phyloP scores from a whole-genome alignment of 2,113 vertebrate species.

The Hipposideros armiger region DNA sequence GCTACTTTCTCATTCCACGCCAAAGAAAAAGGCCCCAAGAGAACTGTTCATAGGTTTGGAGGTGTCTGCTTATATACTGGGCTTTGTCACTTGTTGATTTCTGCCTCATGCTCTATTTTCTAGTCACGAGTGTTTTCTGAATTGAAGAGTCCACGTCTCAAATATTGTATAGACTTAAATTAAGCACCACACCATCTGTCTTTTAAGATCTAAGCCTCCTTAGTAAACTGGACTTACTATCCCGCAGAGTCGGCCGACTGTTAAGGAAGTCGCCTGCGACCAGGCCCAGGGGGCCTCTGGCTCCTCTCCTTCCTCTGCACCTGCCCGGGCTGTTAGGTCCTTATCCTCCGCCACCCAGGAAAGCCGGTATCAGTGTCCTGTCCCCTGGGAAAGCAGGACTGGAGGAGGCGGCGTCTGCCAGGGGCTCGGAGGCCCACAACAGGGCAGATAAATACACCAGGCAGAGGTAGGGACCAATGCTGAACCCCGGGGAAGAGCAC shows the following conservation, averaged over 20 bases:
- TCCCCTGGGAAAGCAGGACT: no score
- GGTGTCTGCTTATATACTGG: background rate
- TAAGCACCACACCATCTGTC: background rate
- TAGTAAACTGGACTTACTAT: background rate
- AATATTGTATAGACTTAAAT: background rate
- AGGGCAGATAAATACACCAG: fast-evolving
- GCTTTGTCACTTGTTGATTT: background rate
- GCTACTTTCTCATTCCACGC: background rate
- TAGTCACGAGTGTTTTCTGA: background rate
- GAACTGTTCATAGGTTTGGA: background rate
- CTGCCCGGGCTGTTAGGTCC: no score
- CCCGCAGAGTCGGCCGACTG: fast-evolving
- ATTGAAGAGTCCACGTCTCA: background rate
- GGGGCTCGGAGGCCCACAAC: fast-evolving
- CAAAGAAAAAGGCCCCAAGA: background rate
- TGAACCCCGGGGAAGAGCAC: fast-evolving
- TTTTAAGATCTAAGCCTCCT: background rate
- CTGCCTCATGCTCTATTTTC: background rate
- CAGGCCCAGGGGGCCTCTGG: fast-evolving
- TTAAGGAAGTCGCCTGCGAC: background rate
- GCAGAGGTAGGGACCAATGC: fast-evolving
- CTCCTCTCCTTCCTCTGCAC: background rate
- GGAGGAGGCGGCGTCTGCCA: background rate
- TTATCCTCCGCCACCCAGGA: fast-evolving
- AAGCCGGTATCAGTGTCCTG: fast-evolving